Percentiles rank a stretch among this genome's conserved stretches.
Conservation (phyloP, 64 coral and sea anemone genomes). For the Porites lutea region DNA sequence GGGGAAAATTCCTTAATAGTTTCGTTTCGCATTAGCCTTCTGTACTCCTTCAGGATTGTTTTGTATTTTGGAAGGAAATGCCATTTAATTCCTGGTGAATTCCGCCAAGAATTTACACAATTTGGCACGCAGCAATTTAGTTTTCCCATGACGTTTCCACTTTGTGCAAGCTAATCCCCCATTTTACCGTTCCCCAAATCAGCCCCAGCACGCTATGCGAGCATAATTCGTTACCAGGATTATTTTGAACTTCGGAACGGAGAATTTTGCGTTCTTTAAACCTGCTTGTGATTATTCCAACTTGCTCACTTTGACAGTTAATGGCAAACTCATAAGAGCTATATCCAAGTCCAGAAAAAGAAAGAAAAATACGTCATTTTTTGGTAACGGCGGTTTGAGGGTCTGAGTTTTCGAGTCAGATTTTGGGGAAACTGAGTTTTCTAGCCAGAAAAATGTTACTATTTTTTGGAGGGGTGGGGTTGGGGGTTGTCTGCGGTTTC, state of each 20-base stretch:
- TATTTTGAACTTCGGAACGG: conserved; percentile 4
- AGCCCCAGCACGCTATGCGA: background rate
- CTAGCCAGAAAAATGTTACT: too few species aligned
- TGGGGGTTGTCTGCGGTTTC: too few species aligned
- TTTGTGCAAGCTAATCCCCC: background rate
- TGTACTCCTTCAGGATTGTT: conserved; percentile 17
- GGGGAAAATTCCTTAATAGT: conserved; percentile 44
- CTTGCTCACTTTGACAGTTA: too few species aligned
- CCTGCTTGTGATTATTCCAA: too few species aligned
- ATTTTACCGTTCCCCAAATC: background rate
- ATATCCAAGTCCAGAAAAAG: too few species aligned
- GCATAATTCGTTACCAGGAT: background rate
- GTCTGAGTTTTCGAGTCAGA: too few species aligned
- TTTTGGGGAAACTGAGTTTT: too few species aligned
- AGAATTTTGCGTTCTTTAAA: background rate
- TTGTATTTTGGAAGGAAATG: background rate
- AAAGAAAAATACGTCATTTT: too few species aligned
- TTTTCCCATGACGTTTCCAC: conserved; percentile 28
- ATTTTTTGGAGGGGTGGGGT: too few species aligned
- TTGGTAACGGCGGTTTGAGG: too few species aligned
- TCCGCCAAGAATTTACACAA: conserved; percentile 47
- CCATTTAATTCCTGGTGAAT: conserved; percentile 11
- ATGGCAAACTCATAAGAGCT: too few species aligned
- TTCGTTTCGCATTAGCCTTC: conserved; percentile 55
- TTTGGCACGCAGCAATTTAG: background rate